phyloP scores from a whole-genome alignment of 2,888 invertebrate species.

The Selenia dentaria region DNA sequence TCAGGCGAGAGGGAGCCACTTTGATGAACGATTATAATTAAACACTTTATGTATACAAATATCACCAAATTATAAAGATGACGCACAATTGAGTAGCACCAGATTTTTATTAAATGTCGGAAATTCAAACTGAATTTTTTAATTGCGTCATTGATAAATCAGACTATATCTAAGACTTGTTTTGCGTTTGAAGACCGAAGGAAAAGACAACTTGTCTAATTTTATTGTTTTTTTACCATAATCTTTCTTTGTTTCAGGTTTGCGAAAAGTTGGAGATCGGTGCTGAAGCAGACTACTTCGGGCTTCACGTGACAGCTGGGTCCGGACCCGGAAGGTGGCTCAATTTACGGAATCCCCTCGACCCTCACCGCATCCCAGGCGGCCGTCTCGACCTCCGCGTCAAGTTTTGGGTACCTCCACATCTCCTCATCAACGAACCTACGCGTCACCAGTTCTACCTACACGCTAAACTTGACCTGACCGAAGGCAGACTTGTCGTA shows the following conservation, averaged over 20 bases:
- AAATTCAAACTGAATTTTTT: no score
- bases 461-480: constrained; percentile 91
- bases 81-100: no score
- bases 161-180: no score
- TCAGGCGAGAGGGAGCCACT: no score
- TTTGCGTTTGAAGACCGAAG: no score
- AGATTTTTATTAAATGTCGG: no score
- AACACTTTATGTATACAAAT: no score
- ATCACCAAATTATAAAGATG: no score
- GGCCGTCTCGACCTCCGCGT: constrained; percentile 90
- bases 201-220: no score
- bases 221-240: no score
- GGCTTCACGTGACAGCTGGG: constrained; percentile 86
- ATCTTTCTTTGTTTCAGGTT: constrained; percentile 86
- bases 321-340: constrained; percentile 93
- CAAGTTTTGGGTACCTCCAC: constrained; percentile 97
- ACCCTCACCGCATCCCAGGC: constrained; percentile 88
- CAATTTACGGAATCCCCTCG: constrained; percentile 93
- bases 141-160: no score
- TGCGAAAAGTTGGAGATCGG: constrained; percentile 93
- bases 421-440: constrained; percentile 92
- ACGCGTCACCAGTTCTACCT: constrained; percentile 95
- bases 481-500: constrained; percentile 89
- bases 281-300: constrained; percentile 95
- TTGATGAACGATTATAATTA: no score